These are phyloP conservation scores for Molossus molossus DNA, from an alignment of 2,797 vertebrate species.

Conservation along the genomic window DNA sequence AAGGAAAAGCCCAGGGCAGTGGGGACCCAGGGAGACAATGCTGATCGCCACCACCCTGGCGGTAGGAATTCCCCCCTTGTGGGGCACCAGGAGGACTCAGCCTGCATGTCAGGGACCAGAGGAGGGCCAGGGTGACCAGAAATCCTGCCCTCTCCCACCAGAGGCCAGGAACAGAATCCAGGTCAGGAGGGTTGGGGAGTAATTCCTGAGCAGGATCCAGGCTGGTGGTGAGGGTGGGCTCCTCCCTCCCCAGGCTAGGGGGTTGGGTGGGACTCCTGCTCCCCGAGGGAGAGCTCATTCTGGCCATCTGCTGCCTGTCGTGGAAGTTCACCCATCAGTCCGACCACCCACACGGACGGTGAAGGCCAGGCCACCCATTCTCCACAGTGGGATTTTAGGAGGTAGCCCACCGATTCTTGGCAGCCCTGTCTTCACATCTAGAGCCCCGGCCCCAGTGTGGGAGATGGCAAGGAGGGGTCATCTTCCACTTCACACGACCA, in stretches of 20 bases:
- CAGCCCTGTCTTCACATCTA: neutral
- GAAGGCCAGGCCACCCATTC: neutral
- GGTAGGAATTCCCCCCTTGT: neutral
- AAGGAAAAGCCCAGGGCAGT: neutral
- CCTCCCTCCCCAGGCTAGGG: too few relatives aligned
- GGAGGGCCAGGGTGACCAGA: neutral
- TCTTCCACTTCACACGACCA: too few relatives aligned
- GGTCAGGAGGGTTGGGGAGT: neutral
- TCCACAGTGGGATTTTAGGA: neutral
- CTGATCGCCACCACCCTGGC: neutral
- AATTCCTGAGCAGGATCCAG: neutral
- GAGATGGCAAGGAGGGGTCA: neutral
- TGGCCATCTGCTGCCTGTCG: neutral
- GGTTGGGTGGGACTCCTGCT: neutral
- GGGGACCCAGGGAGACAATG: too few relatives aligned
- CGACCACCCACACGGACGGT: fast-evolving
- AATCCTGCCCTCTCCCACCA: neutral
- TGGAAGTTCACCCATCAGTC: neutral
- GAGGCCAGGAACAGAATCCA: constrained; percentile 42
- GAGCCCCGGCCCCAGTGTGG: constrained; percentile 15
- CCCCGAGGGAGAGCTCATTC: neutral
- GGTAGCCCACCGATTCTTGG: neutral
- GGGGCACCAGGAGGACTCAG: neutral
- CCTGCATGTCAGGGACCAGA: neutral
- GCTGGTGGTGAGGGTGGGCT: neutral